These are phyloP conservation scores for Colletes latitarsis DNA, from an alignment of 1,140 invertebrate species.

Conservation along the genomic window DNA sequence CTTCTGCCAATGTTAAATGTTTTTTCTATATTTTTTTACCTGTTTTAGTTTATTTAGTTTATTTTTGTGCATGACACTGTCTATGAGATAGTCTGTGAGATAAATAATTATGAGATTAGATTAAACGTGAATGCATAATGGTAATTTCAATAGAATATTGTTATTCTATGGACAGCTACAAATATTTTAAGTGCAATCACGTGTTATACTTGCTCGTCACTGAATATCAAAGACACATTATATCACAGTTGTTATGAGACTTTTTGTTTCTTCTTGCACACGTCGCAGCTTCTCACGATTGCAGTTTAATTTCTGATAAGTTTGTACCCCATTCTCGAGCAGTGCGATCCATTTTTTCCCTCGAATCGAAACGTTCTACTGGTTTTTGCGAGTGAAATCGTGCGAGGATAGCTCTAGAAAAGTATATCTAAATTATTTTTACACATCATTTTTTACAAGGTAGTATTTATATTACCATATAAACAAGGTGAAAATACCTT, in stretches of 20 bases:
- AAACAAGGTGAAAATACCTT: no score
- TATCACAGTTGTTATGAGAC: no score
- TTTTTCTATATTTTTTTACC: no score
- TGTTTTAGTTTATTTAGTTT: no score
- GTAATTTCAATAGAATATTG: background rate
- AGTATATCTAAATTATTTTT: background rate
- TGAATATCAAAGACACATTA: background rate
- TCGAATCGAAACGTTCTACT: background rate
- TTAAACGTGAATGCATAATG: background rate
- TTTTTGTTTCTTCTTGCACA: background rate
- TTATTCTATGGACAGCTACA: background rate
- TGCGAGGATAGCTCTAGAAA: background rate
- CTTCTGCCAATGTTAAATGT: no score
- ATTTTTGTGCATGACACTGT: no score
- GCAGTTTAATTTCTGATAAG: no score
- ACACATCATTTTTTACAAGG: background rate
- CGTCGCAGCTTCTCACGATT: background rate
- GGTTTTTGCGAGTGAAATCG: background rate
- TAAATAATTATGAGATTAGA: background rate
- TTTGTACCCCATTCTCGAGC: conserved; percentile 43
- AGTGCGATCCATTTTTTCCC: conserved; percentile 16
- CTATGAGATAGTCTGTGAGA: no score
- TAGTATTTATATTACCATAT: background rate
- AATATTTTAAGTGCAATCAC: background rate
- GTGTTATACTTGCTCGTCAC: no score